Base-by-base conservation (phyloP, 1,140 invertebrate genomes). In the Temnothorax curvispinosus region DNA sequence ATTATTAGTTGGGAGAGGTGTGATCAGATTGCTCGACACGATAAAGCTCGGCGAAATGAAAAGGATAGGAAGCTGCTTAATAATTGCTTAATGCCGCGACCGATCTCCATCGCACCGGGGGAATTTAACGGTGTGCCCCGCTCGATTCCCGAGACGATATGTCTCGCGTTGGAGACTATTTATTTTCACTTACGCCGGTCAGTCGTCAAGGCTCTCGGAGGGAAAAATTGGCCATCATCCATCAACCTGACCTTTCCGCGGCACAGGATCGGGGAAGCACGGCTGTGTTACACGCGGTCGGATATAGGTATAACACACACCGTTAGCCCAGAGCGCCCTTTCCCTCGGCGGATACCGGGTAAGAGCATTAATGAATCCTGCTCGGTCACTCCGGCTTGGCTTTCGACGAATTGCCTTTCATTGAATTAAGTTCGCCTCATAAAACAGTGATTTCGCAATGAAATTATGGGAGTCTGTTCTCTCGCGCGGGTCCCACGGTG, bases 141-240 rank as follows among this genome's bases (percentile, higher is more conserved):
- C 54, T 50, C 41, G 54, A 84, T 84, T 50, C 80, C 52, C 80
- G 41, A 35, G 65, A 69, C 77, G 56, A 81, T 44, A 38, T 69
- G 72, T 89, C 27, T 69, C 62, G 35, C 27, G 58, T 58, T 32
- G 38, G 52, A 21, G 71, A 81, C 76, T 82, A 87, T 89, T 87
- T 90, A 87, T 89, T 87, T 77, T 84, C 85, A 89, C 88, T 89
- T 87, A 65, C 71, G 58, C 72, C 72, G 54, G 38, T 74, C 58
- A 82, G 75, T 60, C 50, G 75, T 84, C 80, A 84, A 74, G 80
- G 11, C 47, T 72, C 38, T 75, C 71, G 38, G 62, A 60, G 27
- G 5, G 50, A 32, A 60, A 52, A 74, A 64, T 65, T 56, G 56
- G 11, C 41, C 41, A 69, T 76, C 87, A 88, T 88, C 82, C 88